Percentiles rank a stretch among this genome's conserved stretches.
Evolutionary conservation across 2,113 vertebrate genomes (phyloP).

Genomic region (Oenanthe melanoleuca): DNA sequence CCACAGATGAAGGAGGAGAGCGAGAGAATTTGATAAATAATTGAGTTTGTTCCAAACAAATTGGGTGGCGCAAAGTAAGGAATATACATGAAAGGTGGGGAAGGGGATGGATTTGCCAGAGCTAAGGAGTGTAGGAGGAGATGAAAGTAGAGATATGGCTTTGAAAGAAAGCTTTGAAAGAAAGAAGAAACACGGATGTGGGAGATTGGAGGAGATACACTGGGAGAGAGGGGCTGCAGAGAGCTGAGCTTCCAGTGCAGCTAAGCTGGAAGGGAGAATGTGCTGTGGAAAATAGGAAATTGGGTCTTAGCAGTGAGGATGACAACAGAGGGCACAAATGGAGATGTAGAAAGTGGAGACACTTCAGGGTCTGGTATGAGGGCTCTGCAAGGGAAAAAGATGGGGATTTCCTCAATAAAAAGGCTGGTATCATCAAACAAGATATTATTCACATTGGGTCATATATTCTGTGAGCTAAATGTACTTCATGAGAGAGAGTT

Average conservation of each 20-base stretch:
- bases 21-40: slow-evolving; percentile 23
- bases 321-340: background rate
- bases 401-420: background rate
- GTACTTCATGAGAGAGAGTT: background rate
- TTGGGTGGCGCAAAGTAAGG: slow-evolving; percentile 42
- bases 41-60: slow-evolving; percentile 50
- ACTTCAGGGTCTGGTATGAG: background rate
- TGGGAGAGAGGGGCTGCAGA: background rate
- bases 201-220: background rate
- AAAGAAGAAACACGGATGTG: slow-evolving; percentile 10
- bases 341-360: background rate
- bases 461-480: background rate
- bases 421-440: background rate
- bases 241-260: background rate
- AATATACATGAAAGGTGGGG: slow-evolving; percentile 35
- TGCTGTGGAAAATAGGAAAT: background rate
- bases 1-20: background rate
- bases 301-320: background rate
- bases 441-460: background rate
- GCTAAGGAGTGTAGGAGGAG: slow-evolving; percentile 47
- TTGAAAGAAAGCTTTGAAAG: slow-evolving; percentile 63
- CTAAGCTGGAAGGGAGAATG: background rate
- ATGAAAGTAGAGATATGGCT: slow-evolving; percentile 50
- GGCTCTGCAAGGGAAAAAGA: background rate
- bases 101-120: slow-evolving; percentile 19